A percentile compares a stretch with the other conserved stretches of the same genome.
Conservation (phyloP, 2,888 invertebrate genomes). For the Digitonthophagus gazella region DNA sequence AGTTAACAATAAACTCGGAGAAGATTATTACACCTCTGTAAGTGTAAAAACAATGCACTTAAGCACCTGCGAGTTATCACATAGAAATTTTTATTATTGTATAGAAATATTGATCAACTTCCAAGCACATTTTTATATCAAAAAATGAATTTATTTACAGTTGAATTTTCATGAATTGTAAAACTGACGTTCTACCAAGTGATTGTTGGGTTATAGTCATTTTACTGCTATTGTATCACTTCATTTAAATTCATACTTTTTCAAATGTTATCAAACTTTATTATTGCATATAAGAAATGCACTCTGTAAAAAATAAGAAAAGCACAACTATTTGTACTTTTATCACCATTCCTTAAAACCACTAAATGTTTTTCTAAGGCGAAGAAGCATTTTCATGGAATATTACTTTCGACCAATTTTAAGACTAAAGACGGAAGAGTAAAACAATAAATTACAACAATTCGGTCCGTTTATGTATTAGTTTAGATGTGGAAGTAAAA, state of each 20-base stretch:
- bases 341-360: background rate
- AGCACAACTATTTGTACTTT: background rate
- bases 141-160: too few relatives aligned
- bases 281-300: background rate
- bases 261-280: background rate
- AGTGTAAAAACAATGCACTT: background rate
- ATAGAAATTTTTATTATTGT: too few relatives aligned
- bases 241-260: background rate
- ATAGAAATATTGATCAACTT: background rate
- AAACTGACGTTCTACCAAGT: too few relatives aligned
- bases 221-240: background rate
- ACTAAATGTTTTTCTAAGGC: background rate
- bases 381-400: background rate
- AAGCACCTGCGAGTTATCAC: background rate
- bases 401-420: background rate
- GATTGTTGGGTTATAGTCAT: too few relatives aligned
- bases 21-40: background rate
- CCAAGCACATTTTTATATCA: too few relatives aligned
- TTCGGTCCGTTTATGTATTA: constrained; percentile 30
- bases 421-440: constrained; percentile 9
- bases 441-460: constrained; percentile 35
- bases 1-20: background rate
- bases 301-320: background rate
- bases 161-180: too few relatives aligned
- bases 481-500: constrained; percentile 32